Evolutionary conservation across 2,888 invertebrate genomes (phyloP), one percentile per base, ranked within the genome.

Genomic region (Cephus pulcher): DNA sequence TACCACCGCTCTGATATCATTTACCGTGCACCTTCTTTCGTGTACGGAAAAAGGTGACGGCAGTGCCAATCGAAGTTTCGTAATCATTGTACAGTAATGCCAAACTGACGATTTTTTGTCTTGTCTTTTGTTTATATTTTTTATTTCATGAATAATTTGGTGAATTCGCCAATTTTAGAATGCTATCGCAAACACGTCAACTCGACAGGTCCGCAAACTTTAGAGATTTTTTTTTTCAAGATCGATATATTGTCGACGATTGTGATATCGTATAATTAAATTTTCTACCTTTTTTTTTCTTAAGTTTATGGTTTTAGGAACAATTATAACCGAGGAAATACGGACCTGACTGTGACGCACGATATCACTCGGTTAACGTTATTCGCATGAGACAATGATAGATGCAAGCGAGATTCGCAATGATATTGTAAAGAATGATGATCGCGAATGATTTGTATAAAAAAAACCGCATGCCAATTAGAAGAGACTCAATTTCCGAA

Each of bases 401-500:
- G 85, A 88, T 89, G 89, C 86, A 87, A 88, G 89, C 88, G 87
- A 89, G 84, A 85, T 82, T 35, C 35, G 30, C 30, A 70, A 75
- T 69, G 75, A 74, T 77, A 70, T 70, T 33, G 70, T 70, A 70
- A 56, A 73, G 73, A 73, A 86, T 87, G 87, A 87, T 87, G 87
- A 86, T 86, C 82, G 84, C 82, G 40, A 86, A 89, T 89, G 89
- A 89, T 84, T 87, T 86, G 84, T 40, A 79, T 69, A n/a, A 70
- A 33, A 70, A 70, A 74, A 32, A 34, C 87, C 89, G 90, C 91
- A 91, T 91, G 91, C 91, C 90, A 91, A 91, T 91, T 91, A 91
- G 89, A 89, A 91, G 89, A 90, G 88, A 88, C 88, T 89, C 88
- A 87, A 90, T 90, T 87, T 90, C 86, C 88, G 90, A 88, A 89